phyloP scores from a whole-genome alignment of 2,113 vertebrate species.

The Oncorhynchus gorbuscha region DNA sequence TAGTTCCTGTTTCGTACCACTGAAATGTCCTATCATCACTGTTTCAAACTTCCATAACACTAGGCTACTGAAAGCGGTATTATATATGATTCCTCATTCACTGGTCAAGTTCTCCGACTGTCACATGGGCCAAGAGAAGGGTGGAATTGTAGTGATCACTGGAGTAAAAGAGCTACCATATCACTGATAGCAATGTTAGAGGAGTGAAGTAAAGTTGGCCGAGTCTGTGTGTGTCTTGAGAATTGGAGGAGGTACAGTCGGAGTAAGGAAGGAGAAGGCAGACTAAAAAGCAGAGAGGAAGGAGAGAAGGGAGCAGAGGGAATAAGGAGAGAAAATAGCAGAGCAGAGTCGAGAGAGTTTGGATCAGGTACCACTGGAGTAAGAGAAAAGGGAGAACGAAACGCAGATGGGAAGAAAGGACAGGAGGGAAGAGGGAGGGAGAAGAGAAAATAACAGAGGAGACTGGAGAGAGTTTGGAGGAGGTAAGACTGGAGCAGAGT shows the following conservation, averaged over 20 bases:
- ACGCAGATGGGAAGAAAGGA: slow-evolving; percentile 15
- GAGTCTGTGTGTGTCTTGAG: background rate
- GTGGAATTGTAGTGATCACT: slow-evolving; percentile 67
- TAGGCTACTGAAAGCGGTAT: background rate
- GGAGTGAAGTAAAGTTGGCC: slow-evolving; percentile 68
- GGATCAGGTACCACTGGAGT: background rate
- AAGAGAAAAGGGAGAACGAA: background rate
- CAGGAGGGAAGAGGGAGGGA: slow-evolving; percentile 19
- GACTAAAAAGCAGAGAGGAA: slow-evolving; percentile 59
- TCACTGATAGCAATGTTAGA: slow-evolving; percentile 58
- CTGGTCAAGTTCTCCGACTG: slow-evolving; percentile 51
- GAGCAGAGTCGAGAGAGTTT: background rate
- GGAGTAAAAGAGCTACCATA: slow-evolving; percentile 67
- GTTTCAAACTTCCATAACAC: too few species aligned
- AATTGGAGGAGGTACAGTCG: too few species aligned
- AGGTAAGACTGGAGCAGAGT: slow-evolving; percentile 4
- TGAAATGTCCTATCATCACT: too few species aligned
- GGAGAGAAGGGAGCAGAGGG: background rate
- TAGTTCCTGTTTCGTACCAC: too few species aligned
- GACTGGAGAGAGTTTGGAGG: slow-evolving; percentile 6
- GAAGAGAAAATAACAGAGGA: slow-evolving; percentile 21
- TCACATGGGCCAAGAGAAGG: slow-evolving; percentile 56
- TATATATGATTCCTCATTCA: slow-evolving; percentile 39
- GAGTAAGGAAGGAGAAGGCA: background rate
- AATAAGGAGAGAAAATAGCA: slow-evolving; percentile 14